phyloP scores from a whole-genome alignment of 2,797 vertebrate species.

The Bovichtus variegatus region DNA sequence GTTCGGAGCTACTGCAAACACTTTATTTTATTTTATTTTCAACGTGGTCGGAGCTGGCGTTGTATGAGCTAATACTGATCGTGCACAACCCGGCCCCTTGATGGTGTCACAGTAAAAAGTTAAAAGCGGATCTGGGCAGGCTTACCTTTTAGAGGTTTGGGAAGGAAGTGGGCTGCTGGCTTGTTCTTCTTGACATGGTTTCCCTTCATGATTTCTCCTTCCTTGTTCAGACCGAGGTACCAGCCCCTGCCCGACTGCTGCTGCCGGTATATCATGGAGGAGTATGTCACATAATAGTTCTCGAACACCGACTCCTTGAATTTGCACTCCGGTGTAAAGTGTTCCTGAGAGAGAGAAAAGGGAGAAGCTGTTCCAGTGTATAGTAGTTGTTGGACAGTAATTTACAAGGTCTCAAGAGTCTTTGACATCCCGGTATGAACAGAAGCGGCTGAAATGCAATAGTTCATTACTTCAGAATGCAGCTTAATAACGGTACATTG shows the following conservation, averaged over 20 bases:
- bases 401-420: conserved; percentile 41
- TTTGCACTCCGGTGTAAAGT: conserved; percentile 99
- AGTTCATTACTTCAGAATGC: conserved; percentile 48
- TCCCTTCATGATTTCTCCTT: conserved; percentile 99
- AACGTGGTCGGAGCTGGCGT: background rate
- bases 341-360: conserved; percentile 89
- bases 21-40: background rate
- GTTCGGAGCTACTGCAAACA: background rate
- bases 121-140: background rate
- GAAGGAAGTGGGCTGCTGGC: conserved; percentile 98
- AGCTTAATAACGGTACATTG: conserved; percentile 30
- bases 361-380: conserved; percentile 42
- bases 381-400: conserved; percentile 33
- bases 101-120: background rate
- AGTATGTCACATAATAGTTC: conserved; percentile 99
- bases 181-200: conserved; percentile 99
- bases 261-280: conserved; percentile 99
- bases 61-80: background rate
- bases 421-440: conserved; percentile 40
- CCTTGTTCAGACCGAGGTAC: conserved; percentile 99
- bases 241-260: conserved; percentile 98
- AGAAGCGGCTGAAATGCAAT: conserved; percentile 43
- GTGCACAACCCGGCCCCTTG: background rate
- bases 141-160: conserved; percentile 98
- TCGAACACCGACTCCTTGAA: conserved; percentile 99